phyloP scores from a whole-genome alignment of 2,888 invertebrate species.

The Calameuta pallipes region DNA sequence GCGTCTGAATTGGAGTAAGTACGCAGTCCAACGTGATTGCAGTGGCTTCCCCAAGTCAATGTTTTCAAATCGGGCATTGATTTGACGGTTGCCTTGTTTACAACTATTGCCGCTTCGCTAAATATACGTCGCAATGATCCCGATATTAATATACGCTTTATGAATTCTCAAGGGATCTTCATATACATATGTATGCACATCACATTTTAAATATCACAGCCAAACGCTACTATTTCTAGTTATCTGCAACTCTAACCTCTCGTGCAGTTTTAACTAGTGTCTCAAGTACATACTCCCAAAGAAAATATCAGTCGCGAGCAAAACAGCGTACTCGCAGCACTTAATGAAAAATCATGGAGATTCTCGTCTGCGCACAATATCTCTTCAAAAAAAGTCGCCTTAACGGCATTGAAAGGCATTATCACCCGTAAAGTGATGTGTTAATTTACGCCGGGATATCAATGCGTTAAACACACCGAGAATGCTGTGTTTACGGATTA shows the following conservation, averaged over 20 bases:
- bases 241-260: neutral
- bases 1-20: neutral
- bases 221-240: neutral
- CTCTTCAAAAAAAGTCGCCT: neutral
- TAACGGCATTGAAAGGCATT: neutral
- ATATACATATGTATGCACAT: neutral
- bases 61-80: constrained; percentile 26
- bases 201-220: neutral
- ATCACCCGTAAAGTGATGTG: neutral
- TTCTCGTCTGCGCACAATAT: neutral
- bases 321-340: neutral
- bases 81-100: constrained; percentile 23
- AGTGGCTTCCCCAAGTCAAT: neutral
- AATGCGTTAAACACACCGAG: neutral
- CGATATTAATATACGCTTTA: constrained; percentile 12
- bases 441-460: neutral
- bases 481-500: neutral
- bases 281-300: neutral
- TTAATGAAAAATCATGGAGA: neutral
- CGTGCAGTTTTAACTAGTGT: neutral
- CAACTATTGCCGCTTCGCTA: constrained; percentile 14
- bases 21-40: neutral
- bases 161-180: neutral
- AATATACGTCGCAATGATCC: constrained; percentile 28
- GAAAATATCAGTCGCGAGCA: neutral